A percentile compares a stretch with the other conserved stretches of the same genome.
Conservation (phyloP, 2,888 invertebrate species). For the Ethmia dodecea region DNA sequence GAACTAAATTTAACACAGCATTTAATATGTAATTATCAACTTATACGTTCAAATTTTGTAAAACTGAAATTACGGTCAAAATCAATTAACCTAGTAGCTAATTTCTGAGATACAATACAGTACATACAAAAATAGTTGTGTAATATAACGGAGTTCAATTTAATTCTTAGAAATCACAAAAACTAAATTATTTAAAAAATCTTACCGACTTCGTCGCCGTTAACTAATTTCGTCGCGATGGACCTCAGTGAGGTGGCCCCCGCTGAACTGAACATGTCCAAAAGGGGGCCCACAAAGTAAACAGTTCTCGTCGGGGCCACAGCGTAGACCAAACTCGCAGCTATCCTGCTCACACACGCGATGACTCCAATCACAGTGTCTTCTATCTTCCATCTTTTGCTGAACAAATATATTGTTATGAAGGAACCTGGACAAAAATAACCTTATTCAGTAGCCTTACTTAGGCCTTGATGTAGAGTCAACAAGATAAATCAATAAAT, state of each 20-base stretch:
- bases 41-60: no score
- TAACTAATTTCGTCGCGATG: conserved; percentile 75
- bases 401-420: conserved; percentile 72
- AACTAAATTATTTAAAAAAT: conserved; percentile 10
- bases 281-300: conserved; percentile 71
- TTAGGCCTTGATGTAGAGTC: neutral
- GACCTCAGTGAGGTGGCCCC: conserved; percentile 76
- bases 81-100: no score
- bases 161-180: neutral
- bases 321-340: conserved; percentile 69
- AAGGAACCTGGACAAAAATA: conserved; percentile 57
- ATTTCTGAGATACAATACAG: no score
- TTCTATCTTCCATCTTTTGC: conserved; percentile 66
- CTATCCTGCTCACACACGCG: conserved; percentile 72
- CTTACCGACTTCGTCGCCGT: conserved; percentile 75
- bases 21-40: no score
- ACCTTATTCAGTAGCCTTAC: neutral
- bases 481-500: no score
- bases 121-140: no score
- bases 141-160: neutral
- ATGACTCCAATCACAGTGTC: conserved; percentile 70
- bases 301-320: conserved; percentile 60
- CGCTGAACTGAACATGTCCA: conserved; percentile 77
- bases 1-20: no score
- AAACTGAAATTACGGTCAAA: no score